Conservation (phyloP, 2,113 vertebrate species). For the Trogon melanurus region DNA sequence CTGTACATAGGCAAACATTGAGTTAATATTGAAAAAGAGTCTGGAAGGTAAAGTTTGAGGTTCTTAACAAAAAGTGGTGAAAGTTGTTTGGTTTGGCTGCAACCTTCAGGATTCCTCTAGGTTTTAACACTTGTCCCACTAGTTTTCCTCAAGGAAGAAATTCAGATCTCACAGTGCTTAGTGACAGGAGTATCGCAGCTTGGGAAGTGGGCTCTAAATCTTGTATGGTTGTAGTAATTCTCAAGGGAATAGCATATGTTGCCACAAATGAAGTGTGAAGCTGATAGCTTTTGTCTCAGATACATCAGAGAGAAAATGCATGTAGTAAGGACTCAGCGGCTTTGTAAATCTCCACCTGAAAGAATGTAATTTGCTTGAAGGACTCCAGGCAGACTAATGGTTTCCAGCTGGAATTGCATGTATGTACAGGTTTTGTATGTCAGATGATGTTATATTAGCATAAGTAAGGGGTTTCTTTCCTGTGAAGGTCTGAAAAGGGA, state of each 20-base stretch:
- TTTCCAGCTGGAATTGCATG: background rate
- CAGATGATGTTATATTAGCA: background rate
- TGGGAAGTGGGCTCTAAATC: background rate
- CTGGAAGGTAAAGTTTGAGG: background rate
- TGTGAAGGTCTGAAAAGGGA: background rate
- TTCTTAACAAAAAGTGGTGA: background rate
- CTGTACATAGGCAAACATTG: background rate
- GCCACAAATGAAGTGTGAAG: background rate
- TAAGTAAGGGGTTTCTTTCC: background rate
- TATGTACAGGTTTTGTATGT: background rate
- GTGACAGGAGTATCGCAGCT: background rate
- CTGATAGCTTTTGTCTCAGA: background rate
- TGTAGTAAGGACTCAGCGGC: background rate
- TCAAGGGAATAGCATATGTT: background rate
- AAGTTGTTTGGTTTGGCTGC: background rate
- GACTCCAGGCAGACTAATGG: background rate
- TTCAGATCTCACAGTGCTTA: background rate
- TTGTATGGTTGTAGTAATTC: background rate
- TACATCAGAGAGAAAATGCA: background rate
- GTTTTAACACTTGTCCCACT: background rate
- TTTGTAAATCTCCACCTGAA: background rate
- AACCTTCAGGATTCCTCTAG: background rate
- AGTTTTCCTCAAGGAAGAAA: background rate
- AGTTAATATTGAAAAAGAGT: background rate
- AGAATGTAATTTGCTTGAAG: background rate